phyloP scores from a whole-genome alignment of 1,140 invertebrate species.

The Stegodyphus dumicola region DNA sequence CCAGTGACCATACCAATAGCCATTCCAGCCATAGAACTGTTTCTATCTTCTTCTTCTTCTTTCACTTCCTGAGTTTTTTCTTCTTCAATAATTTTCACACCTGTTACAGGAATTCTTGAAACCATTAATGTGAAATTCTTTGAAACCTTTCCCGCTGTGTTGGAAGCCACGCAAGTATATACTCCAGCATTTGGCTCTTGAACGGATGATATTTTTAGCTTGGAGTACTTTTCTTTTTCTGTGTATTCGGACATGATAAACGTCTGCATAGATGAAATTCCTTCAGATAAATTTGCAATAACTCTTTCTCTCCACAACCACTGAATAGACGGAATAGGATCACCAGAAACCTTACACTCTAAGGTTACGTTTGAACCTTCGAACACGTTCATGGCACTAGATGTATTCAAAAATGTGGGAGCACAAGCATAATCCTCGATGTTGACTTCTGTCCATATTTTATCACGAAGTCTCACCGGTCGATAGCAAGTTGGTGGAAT shows the following conservation, averaged over 20 bases:
- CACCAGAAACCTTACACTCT: conserved; percentile 80
- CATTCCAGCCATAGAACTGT: conserved; percentile 84
- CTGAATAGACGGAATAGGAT: conserved; percentile 83
- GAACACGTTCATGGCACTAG: conserved; percentile 80
- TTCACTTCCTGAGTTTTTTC: conserved; percentile 62
- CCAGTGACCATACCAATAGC: conserved; percentile 79
- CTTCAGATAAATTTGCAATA: conserved; percentile 81
- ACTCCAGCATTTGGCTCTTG: conserved; percentile 87
- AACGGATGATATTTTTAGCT: conserved; percentile 85
- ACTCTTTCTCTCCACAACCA: conserved; percentile 90
- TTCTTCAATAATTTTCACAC: conserved; percentile 69
- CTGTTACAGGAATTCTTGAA: conserved; percentile 79
- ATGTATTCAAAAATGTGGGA: conserved; percentile 79
- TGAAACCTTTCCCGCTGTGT: conserved; percentile 79
- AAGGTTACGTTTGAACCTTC: conserved; percentile 87
- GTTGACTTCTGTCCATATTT: conserved; percentile 72
- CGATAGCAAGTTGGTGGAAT: conserved; percentile 79
- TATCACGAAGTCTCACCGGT: conserved; percentile 70
- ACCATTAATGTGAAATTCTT: conserved; percentile 81
- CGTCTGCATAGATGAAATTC: conserved; percentile 78
- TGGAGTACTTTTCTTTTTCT: conserved; percentile 80
- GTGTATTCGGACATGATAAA: conserved; percentile 80
- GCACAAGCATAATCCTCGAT: conserved; percentile 89
- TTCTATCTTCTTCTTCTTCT: conserved; percentile 72
- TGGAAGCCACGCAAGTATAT: conserved; percentile 85